Evolutionary conservation across 2,888 invertebrate species (phyloP).

Genomic region (Mylabris sibirica): DNA sequence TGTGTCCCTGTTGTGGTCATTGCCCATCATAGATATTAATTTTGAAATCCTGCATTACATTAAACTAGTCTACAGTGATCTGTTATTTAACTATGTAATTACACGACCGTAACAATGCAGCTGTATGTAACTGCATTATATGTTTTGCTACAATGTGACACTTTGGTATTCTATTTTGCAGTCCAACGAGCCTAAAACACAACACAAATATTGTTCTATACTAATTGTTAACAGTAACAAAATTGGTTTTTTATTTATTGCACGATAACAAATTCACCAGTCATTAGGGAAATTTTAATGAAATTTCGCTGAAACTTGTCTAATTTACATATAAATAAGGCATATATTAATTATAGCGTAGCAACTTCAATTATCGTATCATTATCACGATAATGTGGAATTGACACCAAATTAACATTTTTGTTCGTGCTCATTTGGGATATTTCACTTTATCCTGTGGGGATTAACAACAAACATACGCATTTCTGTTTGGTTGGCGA

Average conservation of each 20-base stretch:
- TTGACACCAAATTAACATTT: background rate
- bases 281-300: background rate
- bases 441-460: background rate
- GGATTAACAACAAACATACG: background rate
- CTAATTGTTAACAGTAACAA: slow-evolving; percentile 3
- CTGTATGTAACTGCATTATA: slow-evolving; percentile 7
- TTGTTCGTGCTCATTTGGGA: background rate
- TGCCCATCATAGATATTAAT: slow-evolving; percentile 10
- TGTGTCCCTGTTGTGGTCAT: slow-evolving; percentile 6
- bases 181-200: background rate
- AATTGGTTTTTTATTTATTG: background rate
- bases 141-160: background rate
- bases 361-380: background rate
- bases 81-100: slow-evolving; percentile 13
- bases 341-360: background rate
- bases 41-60: slow-evolving; percentile 13
- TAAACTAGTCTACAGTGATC: slow-evolving; percentile 4
- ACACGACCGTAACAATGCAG: slow-evolving; percentile 5
- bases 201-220: background rate
- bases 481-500: too few relatives aligned
- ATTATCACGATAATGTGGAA: background rate
- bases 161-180: background rate
- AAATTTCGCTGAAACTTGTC: background rate
- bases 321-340: slow-evolving; percentile 4
- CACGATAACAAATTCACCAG: background rate